A percentile compares a stretch with the other conserved stretches of the same genome.
Evolutionary conservation across 2,797 vertebrate species (phyloP).

Genomic region (Periophthalmus magnuspinnatus): DNA sequence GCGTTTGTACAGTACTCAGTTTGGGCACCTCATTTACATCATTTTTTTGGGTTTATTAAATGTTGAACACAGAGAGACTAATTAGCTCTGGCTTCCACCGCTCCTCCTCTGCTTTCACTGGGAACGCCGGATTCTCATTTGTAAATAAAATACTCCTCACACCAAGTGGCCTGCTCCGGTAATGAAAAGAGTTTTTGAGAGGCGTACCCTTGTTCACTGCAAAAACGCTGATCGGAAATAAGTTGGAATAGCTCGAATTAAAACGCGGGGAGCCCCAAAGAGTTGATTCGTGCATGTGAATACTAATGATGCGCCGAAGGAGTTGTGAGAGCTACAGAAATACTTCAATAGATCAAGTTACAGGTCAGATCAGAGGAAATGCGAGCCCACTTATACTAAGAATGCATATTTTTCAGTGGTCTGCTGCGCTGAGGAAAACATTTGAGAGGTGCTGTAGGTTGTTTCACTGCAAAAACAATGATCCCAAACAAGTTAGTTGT

Average conservation of each 20-base stretch:
- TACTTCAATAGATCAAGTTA: too few relatives aligned
- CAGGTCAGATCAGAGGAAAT: too few relatives aligned
- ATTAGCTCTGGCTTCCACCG: slow-evolving; percentile 34
- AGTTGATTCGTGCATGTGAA: too few relatives aligned
- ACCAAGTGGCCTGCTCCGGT: slow-evolving; percentile 17
- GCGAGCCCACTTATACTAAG: too few relatives aligned
- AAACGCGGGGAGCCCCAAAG: too few relatives aligned
- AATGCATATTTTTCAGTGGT: too few relatives aligned
- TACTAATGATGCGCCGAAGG: too few relatives aligned
- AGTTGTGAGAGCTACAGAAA: too few relatives aligned
- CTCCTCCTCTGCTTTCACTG: slow-evolving; percentile 31
- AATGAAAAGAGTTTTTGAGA: slow-evolving; percentile 33
- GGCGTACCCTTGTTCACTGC: background rate
- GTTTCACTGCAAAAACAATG: too few relatives aligned
- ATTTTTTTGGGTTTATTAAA: slow-evolving; percentile 44
- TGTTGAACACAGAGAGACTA: slow-evolving; percentile 50
- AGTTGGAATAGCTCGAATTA: background rate
- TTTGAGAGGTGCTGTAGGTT: too few relatives aligned
- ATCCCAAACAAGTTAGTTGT: too few relatives aligned
- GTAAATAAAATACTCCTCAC: slow-evolving; percentile 32
- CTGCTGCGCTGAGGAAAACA: too few relatives aligned
- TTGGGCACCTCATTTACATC: slow-evolving; percentile 33
- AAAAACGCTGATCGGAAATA: background rate
- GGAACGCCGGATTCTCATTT: slow-evolving; percentile 37
- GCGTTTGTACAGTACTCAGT: slow-evolving; percentile 24